Percentiles rank a stretch among this genome's conserved stretches.
Evolutionary conservation across 2,888 invertebrate species (phyloP).

Genomic region (Blastobasis lacticolella): DNA sequence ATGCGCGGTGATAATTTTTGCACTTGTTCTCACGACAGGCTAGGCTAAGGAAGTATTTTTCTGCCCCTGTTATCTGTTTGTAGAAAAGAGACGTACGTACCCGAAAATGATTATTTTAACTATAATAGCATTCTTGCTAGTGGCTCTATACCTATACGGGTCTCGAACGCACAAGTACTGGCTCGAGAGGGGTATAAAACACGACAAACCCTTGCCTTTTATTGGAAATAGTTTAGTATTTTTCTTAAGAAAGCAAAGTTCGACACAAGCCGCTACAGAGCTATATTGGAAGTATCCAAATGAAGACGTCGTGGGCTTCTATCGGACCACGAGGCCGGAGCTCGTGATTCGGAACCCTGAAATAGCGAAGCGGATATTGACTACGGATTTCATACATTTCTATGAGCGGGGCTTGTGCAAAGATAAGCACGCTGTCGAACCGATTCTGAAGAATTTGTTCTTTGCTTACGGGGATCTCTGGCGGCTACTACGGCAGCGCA

Average conservation of each 20-base stretch:
- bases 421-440: constrained; percentile 12
- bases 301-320: constrained; percentile 16
- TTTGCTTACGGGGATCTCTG: constrained; percentile 28
- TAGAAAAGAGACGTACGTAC: too few species aligned
- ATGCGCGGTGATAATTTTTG: too few species aligned
- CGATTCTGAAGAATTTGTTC: constrained; percentile 17
- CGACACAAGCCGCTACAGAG: constrained; percentile 9
- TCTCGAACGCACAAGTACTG: constrained; percentile 15
- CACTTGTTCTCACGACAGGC: too few species aligned
- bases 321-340: constrained; percentile 9
- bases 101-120: background rate
- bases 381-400: constrained; percentile 17
- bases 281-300: constrained; percentile 16
- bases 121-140: constrained; percentile 5
- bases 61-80: too few species aligned
- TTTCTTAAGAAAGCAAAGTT: constrained; percentile 9
- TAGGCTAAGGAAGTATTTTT: too few species aligned
- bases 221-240: constrained; percentile 11
- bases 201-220: constrained; percentile 15
- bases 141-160: constrained; percentile 12
- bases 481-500: constrained; percentile 45
- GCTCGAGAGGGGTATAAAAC: constrained; percentile 13
- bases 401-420: constrained; percentile 11
- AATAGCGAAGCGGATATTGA: constrained; percentile 15
- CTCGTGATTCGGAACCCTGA: constrained; percentile 20